Base-by-base conservation (phyloP, 1,140 invertebrate genomes). In the Conopomorpha cramerella region DNA sequence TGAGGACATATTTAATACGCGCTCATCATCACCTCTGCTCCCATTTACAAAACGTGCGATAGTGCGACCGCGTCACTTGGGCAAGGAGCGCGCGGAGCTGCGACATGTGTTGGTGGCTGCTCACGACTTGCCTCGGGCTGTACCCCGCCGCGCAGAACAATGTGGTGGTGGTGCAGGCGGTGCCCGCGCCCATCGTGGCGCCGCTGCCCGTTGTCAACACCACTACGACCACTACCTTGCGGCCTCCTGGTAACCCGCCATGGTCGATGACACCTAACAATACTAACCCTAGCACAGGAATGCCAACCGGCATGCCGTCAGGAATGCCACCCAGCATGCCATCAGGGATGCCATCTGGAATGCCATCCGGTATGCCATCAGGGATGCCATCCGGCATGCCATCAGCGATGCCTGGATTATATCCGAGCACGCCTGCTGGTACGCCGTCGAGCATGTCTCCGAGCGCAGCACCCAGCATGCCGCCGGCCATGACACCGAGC, bases 61-160 rank as follows among this genome's bases (percentile, higher is more conserved):
- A 14, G 43, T 45, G 31, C 41, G 43, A 30, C 32, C 38, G n/a
- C n/a, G n/a, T n/a, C n/a, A n/a, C n/a, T n/a, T n/a, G n/a, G n/a
- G n/a, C n/a, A n/a, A n/a, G n/a, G n/a, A 30, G 29, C 6, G 32
- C 2, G 13, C 13, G 4, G 10, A 12, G 13, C 14, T 15, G 12
- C 23, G 13, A 14, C 34, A 78, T 79, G 77, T 79, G 77, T 61
- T 42, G 77, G 38, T 79, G 77, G 77, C 43, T 79, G 30, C 43
- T 79, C 23, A 77, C 73, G 14, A 71, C 73, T 13, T 77, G 72
- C 41, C 54, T 77, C 35, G 67, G 77, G 35, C 43, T 76, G 26
- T 38, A 67, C 38, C 61, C 58, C 15, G 30, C 62, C 14, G 34
- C 52, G 19, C 51, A 59, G 10, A 44, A 46, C 2, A 51, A 46